These are phyloP conservation scores for Oscheius onirici DNA, from an alignment of 2,888 invertebrate genomes.

Conservation along the genomic window DNA sequence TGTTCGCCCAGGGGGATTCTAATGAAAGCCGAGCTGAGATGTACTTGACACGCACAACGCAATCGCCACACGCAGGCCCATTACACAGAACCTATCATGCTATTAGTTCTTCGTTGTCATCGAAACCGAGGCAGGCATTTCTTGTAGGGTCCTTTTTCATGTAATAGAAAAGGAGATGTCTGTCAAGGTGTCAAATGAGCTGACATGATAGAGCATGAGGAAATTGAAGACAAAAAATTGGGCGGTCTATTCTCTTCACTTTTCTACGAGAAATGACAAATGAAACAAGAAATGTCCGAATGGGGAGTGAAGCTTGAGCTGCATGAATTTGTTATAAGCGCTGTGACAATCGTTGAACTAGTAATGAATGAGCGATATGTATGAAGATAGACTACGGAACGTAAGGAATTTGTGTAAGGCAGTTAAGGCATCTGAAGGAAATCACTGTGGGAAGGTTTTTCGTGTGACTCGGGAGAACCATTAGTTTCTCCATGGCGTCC, in stretches of 20 bases:
- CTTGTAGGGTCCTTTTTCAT: not conserved
- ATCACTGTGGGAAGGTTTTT: no score
- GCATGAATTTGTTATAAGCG: constrained; percentile 1
- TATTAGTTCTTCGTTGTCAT: constrained; percentile 14
- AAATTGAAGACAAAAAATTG: not conserved
- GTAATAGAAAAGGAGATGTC: no score
- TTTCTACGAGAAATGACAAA: not conserved
- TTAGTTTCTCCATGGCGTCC: not conserved
- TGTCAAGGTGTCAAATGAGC: not conserved
- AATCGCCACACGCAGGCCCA: constrained; percentile 24
- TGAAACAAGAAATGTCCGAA: not conserved
- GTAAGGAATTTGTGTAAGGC: no score
- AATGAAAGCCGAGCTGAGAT: constrained; percentile 31
- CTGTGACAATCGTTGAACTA: not conserved
- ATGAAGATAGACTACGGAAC: no score
- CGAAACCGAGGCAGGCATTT: not conserved
- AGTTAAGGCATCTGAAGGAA: no score
- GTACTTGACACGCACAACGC: constrained; percentile 32
- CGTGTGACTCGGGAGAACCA: constrained; percentile 13
- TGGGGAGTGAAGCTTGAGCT: not conserved
- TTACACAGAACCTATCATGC: constrained; percentile 6
- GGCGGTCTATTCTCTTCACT: no score
- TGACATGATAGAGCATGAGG: not conserved
- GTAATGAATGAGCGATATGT: no score
- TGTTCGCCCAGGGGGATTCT: constrained; percentile 30